Conservation (phyloP, 1,140 invertebrate species). For the Macrosteles quadrilineatus region DNA sequence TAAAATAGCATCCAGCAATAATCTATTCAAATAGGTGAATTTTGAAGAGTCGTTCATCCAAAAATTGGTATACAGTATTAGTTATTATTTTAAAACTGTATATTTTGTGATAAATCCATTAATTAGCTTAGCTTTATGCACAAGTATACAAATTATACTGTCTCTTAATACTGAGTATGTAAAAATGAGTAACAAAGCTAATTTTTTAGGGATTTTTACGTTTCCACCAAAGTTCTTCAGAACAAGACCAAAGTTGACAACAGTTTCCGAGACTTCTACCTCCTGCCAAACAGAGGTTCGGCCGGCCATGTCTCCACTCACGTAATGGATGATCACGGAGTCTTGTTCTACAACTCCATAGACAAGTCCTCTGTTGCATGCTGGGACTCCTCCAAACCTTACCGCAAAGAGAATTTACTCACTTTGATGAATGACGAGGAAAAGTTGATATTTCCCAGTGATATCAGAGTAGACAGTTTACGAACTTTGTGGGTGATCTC, state of each 20-base stretch:
- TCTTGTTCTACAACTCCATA: constrained; percentile 74
- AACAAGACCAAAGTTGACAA: constrained; percentile 62
- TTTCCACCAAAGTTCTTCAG: constrained; percentile 70
- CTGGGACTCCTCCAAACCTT: constrained; percentile 69
- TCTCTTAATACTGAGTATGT: too few species aligned
- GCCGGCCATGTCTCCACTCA: constrained; percentile 68
- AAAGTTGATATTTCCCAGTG: constrained; percentile 72
- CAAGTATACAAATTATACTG: too few species aligned
- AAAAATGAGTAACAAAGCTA: too few species aligned
- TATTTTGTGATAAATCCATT: too few species aligned
- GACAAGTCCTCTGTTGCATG: constrained; percentile 79
- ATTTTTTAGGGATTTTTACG: constrained; percentile 63
- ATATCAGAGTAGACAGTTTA: constrained; percentile 71
- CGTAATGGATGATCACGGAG: constrained; percentile 67
- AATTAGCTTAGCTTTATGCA: too few species aligned
- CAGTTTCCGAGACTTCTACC: constrained; percentile 66
- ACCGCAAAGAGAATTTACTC: constrained; percentile 49
- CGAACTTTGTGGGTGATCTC: constrained; percentile 72
- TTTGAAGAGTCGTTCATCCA: too few species aligned
- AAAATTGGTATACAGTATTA: too few species aligned
- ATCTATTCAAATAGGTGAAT: too few species aligned
- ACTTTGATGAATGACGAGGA: constrained; percentile 72
- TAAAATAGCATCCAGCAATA: too few species aligned
- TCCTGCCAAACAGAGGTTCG: constrained; percentile 61
- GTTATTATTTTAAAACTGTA: too few species aligned